Percentiles rank a stretch among this genome's conserved stretches.
phyloP scores from a whole-genome alignment of 1,140 invertebrate species.

The Cyclina sinensis region DNA sequence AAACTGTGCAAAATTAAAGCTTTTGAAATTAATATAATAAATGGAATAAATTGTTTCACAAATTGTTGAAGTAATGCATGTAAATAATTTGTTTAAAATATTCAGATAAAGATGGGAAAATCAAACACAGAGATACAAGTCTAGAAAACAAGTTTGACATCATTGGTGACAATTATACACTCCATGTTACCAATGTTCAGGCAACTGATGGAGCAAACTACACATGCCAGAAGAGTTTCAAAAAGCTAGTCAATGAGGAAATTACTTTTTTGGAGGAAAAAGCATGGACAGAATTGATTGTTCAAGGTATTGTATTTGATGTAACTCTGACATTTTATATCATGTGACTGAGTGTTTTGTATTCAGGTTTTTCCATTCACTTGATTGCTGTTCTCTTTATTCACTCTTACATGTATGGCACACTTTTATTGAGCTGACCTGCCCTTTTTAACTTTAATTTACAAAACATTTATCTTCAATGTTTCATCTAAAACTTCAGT shows the following conservation, averaged over 20 bases:
- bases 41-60: no score
- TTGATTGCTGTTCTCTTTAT: neutral
- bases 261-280: neutral
- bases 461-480: no score
- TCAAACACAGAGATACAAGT: slow-evolving; percentile 14
- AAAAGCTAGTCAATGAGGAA: neutral
- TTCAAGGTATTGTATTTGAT: slow-evolving; percentile 41
- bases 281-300: slow-evolving; percentile 44
- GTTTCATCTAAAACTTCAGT: no score
- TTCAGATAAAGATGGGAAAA: slow-evolving; percentile 4
- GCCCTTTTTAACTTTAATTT: no score
- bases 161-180: slow-evolving; percentile 20
- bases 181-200: neutral
- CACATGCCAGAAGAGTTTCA: slow-evolving; percentile 47
- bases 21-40: no score
- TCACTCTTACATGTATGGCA: neutral
- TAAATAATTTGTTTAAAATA: neutral
- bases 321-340: neutral
- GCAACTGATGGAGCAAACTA: slow-evolving; percentile 17
- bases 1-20: no score
- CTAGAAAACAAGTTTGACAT: slow-evolving; percentile 29
- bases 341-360: neutral
- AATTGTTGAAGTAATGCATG: no score
- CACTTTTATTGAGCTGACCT: no score
- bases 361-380: neutral